phyloP scores from a whole-genome alignment of 1,140 invertebrate genomes.

The Diorhabda elongata region DNA sequence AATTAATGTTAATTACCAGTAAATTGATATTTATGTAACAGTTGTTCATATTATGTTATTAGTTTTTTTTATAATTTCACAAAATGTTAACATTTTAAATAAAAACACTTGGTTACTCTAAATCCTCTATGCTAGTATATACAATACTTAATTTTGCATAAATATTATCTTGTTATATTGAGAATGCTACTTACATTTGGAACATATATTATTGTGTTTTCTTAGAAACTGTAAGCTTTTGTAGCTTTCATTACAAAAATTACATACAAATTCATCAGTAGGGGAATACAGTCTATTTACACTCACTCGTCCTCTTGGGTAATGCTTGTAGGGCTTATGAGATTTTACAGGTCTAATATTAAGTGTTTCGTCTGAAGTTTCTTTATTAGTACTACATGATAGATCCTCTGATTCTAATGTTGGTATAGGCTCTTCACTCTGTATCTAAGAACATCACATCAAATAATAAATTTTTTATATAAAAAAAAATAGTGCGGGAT shows the following conservation, averaged over 20 bases:
- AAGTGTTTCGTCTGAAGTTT: not conserved
- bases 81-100: no score
- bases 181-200: constrained; percentile 22
- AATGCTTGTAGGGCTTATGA: not conserved
- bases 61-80: no score
- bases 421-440: not conserved
- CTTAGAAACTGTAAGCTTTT: constrained; percentile 28
- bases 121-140: no score
- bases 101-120: no score
- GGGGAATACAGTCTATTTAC: not conserved
- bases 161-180: no score
- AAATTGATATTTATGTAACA: no score
- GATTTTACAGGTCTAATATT: not conserved
- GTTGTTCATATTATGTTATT: no score
- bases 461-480: no score
- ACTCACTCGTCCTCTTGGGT: not conserved
- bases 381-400: not conserved
- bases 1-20: no score
- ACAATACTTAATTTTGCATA: no score
- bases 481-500: no score
- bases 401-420: not conserved
- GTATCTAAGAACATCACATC: not conserved
- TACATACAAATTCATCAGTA: constrained; percentile 32
- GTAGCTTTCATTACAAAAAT: constrained; percentile 32
- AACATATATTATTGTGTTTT: constrained; percentile 33